Conservation (phyloP, 2,113 vertebrate species). For the Boulengeromyrus knoepffleri region DNA sequence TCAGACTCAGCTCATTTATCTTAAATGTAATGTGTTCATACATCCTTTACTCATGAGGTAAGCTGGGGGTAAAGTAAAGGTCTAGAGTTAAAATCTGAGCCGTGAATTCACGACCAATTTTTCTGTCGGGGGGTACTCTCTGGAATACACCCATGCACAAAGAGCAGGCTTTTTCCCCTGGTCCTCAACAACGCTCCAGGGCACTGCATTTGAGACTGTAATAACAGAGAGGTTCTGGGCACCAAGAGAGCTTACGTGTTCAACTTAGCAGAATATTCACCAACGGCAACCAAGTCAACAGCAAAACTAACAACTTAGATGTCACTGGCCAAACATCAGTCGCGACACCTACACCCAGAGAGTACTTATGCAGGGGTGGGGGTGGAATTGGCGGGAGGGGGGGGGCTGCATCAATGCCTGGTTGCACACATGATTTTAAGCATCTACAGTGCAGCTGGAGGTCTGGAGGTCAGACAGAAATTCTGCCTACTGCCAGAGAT, state of each 20-base stretch:
- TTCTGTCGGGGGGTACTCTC: neutral
- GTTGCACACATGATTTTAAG: neutral
- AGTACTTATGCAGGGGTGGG: neutral
- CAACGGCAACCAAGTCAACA: neutral
- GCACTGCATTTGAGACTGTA: neutral
- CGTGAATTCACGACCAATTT: neutral
- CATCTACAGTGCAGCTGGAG: neutral
- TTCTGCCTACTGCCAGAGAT: neutral
- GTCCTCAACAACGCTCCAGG: neutral
- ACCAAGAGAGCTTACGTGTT: neutral
- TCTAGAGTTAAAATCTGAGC: neutral
- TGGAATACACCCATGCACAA: neutral
- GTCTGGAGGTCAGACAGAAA: neutral
- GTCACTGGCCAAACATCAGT: neutral
- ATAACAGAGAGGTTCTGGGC: neutral
- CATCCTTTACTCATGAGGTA: conserved; percentile 47
- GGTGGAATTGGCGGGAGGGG: too few species aligned
- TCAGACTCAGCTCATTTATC: conserved; percentile 58
- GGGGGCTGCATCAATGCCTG: neutral
- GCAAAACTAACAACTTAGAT: neutral
- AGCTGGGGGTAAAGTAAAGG: conserved; percentile 18
- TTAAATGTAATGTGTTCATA: conserved; percentile 60
- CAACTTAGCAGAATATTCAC: neutral
- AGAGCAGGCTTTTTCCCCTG: neutral
- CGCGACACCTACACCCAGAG: neutral